Base-by-base conservation (phyloP, 1,140 invertebrate genomes). In the Diprion similis region DNA sequence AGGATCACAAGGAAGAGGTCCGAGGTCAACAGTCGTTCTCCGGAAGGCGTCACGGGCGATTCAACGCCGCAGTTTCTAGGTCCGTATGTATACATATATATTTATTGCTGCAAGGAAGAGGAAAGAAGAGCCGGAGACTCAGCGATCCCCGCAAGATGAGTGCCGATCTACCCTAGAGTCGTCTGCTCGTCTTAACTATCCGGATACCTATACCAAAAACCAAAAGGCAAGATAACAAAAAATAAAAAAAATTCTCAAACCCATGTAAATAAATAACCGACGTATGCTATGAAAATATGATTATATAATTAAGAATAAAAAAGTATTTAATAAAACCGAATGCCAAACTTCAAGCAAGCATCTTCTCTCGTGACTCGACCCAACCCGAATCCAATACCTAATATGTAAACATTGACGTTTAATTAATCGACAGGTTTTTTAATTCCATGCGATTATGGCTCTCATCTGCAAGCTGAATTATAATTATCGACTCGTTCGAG, bases 211-310 rank as follows among this genome's bases (percentile, higher is more conserved):
- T 59, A 13, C 51, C 51, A 59, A 37, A 37, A 37, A 37, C 24
- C 24, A 1, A 6, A 37, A 37, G 6, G 24, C 2, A 37, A 6
- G 6, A 6, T 1, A 37, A 6, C 1, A 37, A 37, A 37, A 37
- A 37, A 24, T 3, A 37, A 37, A 37, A 37, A 6, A 59, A 59
- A 0, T 59, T 76, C 74, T 74, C 77, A 74, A 81, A 77, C 80
- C 78, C 67, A 81, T 81, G 80, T 81, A 81, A 76, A 81, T 81
- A 81, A 10, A 81, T 81, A 81, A 10, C 74, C 71, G 70, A 76
- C 1, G 13, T 64, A 65, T n/a, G 46, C 24, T 37, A 37, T 37
- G n/a, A 10, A 37, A 59, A 15, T 59, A 59, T 59, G n/a, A 59
- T 59, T 59, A 59, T 59, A 59, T 66, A 70, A 75, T 72, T 76